These are phyloP conservation scores for Sebastes elongatus DNA, from an alignment of 2,797 vertebrate genomes.

Conservation along the genomic window DNA sequence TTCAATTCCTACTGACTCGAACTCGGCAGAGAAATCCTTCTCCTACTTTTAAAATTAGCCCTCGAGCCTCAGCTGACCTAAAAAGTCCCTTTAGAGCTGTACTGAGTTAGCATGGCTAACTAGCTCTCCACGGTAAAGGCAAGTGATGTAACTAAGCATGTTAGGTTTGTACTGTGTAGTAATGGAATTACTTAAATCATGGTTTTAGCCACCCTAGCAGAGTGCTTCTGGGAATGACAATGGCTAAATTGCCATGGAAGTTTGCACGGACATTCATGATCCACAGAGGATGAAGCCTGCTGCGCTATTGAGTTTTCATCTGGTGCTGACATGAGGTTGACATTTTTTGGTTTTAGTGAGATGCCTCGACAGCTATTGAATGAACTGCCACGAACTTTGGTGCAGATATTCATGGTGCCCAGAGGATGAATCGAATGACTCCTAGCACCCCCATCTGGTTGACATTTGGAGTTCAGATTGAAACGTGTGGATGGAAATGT, in stretches of 20 bases:
- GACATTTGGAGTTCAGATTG: neutral
- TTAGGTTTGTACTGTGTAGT: neutral
- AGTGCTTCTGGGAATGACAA: neutral
- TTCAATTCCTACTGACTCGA: neutral
- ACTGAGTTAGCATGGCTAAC: slow-evolving; percentile 2
- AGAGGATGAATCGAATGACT: neutral
- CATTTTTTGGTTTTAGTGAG: neutral
- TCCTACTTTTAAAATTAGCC: slow-evolving; percentile 31
- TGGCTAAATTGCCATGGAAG: neutral
- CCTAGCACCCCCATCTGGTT: neutral
- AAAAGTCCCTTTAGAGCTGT: slow-evolving; percentile 16
- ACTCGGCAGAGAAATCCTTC: neutral
- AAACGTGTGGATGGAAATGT: neutral
- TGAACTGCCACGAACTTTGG: neutral
- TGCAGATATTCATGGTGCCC: neutral
- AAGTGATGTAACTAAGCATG: neutral
- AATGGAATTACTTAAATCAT: neutral
- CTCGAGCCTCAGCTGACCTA: slow-evolving; percentile 31
- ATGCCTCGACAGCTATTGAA: neutral
- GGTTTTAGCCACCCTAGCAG: neutral
- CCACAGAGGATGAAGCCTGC: neutral
- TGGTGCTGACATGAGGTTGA: neutral
- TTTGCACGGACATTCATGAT: neutral
- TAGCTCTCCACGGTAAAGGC: neutral
- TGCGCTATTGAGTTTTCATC: neutral